These are phyloP conservation scores for Istiophorus platypterus DNA, from an alignment of 2,113 vertebrate species.

Conservation along the genomic window DNA sequence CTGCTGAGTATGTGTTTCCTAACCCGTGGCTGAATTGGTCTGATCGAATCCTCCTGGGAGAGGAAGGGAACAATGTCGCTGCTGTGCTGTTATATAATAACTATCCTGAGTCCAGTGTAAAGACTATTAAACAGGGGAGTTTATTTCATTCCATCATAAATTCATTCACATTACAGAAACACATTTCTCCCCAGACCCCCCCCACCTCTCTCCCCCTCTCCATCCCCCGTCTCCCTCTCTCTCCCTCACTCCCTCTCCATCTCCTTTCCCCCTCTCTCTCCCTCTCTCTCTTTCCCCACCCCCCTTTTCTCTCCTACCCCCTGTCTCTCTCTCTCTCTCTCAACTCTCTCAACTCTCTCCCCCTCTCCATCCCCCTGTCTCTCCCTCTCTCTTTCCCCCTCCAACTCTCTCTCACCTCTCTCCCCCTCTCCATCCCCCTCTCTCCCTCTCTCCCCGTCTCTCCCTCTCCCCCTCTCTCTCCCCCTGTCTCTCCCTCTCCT, in stretches of 20 bases:
- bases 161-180: not conserved
- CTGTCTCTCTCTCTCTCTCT: not conserved
- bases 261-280: too few species aligned
- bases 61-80: slow-evolving; percentile 37
- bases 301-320: not conserved
- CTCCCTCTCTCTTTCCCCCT: slow-evolving; percentile 21
- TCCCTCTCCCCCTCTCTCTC: slow-evolving; percentile 15
- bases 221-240: not conserved
- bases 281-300: not conserved
- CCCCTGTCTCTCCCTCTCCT: not conserved
- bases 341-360: too few species aligned
- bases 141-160: not conserved
- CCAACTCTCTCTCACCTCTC: too few species aligned
- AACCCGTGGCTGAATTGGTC: slow-evolving; percentile 31
- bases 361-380: slow-evolving; percentile 7
- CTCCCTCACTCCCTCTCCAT: not conserved
- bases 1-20: slow-evolving; percentile 58
- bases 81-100: slow-evolving; percentile 47
- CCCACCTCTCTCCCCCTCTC: not conserved
- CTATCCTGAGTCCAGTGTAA: slow-evolving; percentile 1
- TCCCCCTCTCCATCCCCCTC: not conserved
- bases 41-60: slow-evolving; percentile 40
- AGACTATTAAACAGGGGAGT: slow-evolving; percentile 14
- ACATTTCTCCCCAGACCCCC: slow-evolving; percentile 22
- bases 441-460: slow-evolving; percentile 1